These are phyloP conservation scores for Xiphophorus hellerii DNA, from an alignment of 2,113 vertebrate species.

Conservation along the genomic window DNA sequence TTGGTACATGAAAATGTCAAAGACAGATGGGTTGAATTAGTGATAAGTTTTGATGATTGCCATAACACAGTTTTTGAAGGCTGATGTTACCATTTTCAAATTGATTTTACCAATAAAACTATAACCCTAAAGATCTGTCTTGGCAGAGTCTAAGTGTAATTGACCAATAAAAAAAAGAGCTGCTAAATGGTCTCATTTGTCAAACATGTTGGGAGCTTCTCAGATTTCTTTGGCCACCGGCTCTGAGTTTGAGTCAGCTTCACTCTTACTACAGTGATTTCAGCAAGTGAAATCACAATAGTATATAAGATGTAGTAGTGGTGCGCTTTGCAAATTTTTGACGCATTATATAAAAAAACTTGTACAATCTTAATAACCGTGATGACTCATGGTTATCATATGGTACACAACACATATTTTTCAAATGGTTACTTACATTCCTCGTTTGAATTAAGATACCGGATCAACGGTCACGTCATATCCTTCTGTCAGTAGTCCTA, in stretches of 20 bases:
- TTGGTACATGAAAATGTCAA: not conserved
- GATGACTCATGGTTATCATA: not conserved
- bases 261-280: not conserved
- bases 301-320: not conserved
- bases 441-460: no score
- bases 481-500: not conserved
- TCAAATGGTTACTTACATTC: not conserved
- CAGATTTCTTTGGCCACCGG: not conserved
- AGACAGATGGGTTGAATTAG: no score
- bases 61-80: not conserved
- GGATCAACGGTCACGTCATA: not conserved
- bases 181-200: not conserved
- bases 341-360: not conserved
- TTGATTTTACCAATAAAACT: no score
- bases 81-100: no score
- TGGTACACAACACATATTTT: not conserved
- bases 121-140: no score
- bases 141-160: no score
- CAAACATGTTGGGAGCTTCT: not conserved
- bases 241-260: not conserved
- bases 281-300: not conserved
- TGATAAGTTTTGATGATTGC: not conserved
- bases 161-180: not conserved
- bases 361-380: not conserved
- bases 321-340: not conserved